Base-by-base conservation (phyloP, 2,888 invertebrate species). In the Urechis unicinctus region DNA sequence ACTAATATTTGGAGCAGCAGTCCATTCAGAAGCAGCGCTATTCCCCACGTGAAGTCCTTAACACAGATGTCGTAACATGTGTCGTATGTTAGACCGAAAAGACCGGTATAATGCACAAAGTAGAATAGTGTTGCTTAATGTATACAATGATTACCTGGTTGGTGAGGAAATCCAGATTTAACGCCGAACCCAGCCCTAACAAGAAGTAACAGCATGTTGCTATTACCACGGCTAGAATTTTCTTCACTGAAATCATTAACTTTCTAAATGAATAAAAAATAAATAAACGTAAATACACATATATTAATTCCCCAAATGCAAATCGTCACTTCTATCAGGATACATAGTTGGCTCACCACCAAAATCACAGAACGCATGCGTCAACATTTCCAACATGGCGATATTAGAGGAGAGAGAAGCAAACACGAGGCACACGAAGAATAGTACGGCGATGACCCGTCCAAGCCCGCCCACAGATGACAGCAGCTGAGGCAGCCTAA, bases 41-140 rank as follows among this genome's bases (percentile, higher is more conserved):
- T 72, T 0, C 68, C 70, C 73, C 73, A 74, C 3, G 72, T 71
- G 56, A 71, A 71, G 52, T 74, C 74, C 73, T 73, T 58, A 29
- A 56, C 13, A 21, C 17, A 50, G 5, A 28, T 9, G 28, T 6
- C 13, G n/a, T n/a, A n/a, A n/a, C n/a, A n/a, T n/a, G n/a, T n/a
- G n/a, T n/a, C n/a, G n/a, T n/a, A n/a, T n/a, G n/a, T n/a, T n/a
- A n/a, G n/a, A n/a, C n/a, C n/a, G n/a, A n/a, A n/a, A n/a, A n/a
- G n/a, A n/a, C n/a, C n/a, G n/a, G n/a, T n/a, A n/a, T n/a, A n/a
- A n/a, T n/a, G n/a, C n/a, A n/a, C n/a, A n/a, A n/a, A n/a, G n/a
- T n/a, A n/a, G n/a, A n/a, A n/a, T n/a, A n/a, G n/a, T n/a, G n/a
- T 22, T 36, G 41, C 41, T 36, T 9, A 13, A 9, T 36, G 9